phyloP scores from a whole-genome alignment of 2,888 invertebrate species.

The Eurois occulta region DNA sequence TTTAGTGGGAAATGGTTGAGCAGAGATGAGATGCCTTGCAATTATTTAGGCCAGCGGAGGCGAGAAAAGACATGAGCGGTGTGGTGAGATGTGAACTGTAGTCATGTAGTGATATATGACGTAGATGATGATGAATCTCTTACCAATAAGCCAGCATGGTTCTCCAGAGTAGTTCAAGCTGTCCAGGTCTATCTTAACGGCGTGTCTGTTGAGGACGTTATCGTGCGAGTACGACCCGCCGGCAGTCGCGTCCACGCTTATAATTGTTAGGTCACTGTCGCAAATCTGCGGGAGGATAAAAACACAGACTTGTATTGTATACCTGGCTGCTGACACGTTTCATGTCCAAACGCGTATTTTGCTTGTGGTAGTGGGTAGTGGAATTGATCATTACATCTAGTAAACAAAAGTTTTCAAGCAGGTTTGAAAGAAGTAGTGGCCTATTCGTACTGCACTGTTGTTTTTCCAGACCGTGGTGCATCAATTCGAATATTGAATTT shows the following conservation, averaged over 20 bases:
- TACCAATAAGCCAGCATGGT: slow-evolving; percentile 84
- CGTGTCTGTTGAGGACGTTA: slow-evolving; percentile 80
- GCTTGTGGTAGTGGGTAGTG: no score
- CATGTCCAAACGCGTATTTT: no score
- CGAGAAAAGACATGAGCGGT: no score
- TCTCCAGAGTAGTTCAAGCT: slow-evolving; percentile 83
- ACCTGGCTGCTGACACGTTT: no score
- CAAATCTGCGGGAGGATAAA: slow-evolving; percentile 76
- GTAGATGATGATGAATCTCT: background rate
- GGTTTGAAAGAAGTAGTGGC: background rate
- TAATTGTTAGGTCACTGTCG: slow-evolving; percentile 83
- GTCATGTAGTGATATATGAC: background rate
- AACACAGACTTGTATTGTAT: background rate
- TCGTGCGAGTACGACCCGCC: slow-evolving; percentile 83
- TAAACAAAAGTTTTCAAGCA: background rate
- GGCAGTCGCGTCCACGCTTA: slow-evolving; percentile 81
- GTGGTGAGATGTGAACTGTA: no score
- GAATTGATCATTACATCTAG: background rate
- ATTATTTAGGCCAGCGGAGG: no score
- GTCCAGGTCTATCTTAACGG: slow-evolving; percentile 81
- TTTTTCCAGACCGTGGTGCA: background rate
- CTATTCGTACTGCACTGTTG: background rate
- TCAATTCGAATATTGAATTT: background rate
- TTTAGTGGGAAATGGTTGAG: no score
- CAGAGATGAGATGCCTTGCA: no score